Evolutionary conservation across 2,888 invertebrate species (phyloP).

Genomic region (Drosophila mulleri): DNA sequence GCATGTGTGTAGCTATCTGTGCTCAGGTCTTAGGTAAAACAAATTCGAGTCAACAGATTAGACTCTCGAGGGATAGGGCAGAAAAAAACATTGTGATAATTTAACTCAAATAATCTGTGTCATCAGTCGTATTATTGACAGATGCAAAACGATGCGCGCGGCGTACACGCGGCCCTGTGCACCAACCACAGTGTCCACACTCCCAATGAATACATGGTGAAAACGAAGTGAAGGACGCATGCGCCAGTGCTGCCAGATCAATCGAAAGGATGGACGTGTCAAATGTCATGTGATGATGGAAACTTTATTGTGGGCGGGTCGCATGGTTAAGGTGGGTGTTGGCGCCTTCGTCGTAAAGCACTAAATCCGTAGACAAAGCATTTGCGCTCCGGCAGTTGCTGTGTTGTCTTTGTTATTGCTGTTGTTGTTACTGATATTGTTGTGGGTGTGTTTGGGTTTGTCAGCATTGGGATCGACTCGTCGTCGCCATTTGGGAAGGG

Average conservation of each 20-base stretch:
- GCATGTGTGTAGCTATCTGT: constrained; percentile 5
- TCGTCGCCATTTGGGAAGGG: constrained; percentile 37
- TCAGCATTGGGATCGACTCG: constrained; percentile 30
- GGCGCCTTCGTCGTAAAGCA: constrained; percentile 66
- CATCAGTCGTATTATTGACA: constrained; percentile 50
- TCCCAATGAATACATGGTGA: neutral
- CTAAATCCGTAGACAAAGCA: constrained; percentile 72
- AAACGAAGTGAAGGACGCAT: constrained; percentile 20
- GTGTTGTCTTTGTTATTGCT: constrained; percentile 18
- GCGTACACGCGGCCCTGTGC: constrained; percentile 3
- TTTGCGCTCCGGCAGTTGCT: constrained; percentile 41
- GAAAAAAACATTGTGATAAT: constrained; percentile 49
- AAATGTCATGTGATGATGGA: constrained; percentile 13
- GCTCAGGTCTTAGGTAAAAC: constrained; percentile 19
- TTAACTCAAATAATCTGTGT: constrained; percentile 55
- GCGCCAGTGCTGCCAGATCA: constrained; percentile 9
- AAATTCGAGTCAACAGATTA: constrained; percentile 29
- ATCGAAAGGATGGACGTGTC: neutral
- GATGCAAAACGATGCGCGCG: constrained; percentile 10
- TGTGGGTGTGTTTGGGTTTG: constrained; percentile 58
- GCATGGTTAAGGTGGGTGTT: constrained; percentile 18
- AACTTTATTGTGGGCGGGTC: neutral
- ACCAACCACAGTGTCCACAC: constrained; percentile 21
- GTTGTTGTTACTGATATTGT: constrained; percentile 39
- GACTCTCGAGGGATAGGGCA: constrained; percentile 32